Conservation (phyloP, 1,140 invertebrate species). For the Nephotettix cincticeps region DNA sequence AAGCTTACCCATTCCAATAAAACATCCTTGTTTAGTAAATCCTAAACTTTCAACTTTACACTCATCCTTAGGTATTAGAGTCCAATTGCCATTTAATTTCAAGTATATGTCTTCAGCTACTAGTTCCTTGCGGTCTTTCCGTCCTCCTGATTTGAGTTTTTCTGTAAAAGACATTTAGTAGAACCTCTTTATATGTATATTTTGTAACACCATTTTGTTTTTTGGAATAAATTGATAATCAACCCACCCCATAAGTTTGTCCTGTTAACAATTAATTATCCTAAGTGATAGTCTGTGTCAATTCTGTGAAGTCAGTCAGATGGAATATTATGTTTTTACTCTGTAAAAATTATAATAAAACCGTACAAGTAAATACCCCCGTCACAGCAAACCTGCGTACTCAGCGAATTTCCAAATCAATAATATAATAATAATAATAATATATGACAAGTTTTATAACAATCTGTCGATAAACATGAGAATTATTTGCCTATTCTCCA, state of each 20-base stretch:
- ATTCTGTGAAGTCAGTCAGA: too few relatives aligned
- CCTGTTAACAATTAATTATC: too few relatives aligned
- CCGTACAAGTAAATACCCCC: too few relatives aligned
- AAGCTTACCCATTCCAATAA: slow-evolving; percentile 21
- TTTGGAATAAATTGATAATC: not conserved
- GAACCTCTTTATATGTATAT: not conserved
- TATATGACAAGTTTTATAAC: too few relatives aligned
- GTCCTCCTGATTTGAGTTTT: not conserved
- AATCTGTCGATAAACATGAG: too few relatives aligned
- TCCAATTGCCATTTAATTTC: slow-evolving; percentile 17
- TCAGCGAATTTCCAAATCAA: too few relatives aligned
- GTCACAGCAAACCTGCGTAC: too few relatives aligned
- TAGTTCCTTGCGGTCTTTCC: not conserved
- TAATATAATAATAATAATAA: too few relatives aligned
- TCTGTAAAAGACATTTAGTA: not conserved
- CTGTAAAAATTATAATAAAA: too few relatives aligned
- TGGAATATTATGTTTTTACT: too few relatives aligned
- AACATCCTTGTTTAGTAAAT: slow-evolving; percentile 19
- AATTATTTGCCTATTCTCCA: too few relatives aligned
- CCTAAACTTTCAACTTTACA: slow-evolving; percentile 1
- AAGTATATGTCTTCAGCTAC: slow-evolving; percentile 3
- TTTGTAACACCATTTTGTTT: not conserved
- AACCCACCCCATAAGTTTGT: not conserved
- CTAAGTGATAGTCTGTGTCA: too few relatives aligned
- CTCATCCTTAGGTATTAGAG: not conserved